A percentile compares a stretch with the other conserved stretches of the same genome.
phyloP scores from a whole-genome alignment of 2,113 vertebrate species.

The Peromyscus californicus region DNA sequence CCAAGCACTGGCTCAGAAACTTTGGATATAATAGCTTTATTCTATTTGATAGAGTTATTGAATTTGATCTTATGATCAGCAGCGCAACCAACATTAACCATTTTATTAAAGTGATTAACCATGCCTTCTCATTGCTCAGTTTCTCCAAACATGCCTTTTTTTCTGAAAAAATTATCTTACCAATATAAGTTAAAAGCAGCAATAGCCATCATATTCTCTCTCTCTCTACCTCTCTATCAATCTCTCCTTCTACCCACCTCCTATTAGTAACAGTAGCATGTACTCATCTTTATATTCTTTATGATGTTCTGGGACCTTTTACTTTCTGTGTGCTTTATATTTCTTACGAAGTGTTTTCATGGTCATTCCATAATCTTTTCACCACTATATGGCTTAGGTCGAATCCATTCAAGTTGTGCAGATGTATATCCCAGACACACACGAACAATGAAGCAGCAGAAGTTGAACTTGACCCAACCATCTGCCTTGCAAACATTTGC shows the following conservation, averaged over 20 bases:
- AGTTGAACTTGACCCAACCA: not conserved
- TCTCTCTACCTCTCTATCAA: not conserved
- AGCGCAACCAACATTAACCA: not conserved
- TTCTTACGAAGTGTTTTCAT: not conserved
- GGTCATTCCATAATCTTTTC: not conserved
- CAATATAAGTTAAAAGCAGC: conserved; percentile 41
- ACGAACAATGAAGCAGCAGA: not conserved
- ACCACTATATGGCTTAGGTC: not conserved
- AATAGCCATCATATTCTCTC: not conserved
- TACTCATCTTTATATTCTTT: not conserved
- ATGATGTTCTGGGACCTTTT: not conserved
- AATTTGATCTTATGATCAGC: conserved; percentile 50
- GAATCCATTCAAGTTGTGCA: not conserved
- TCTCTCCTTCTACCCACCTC: not conserved
- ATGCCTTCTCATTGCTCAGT: not conserved
- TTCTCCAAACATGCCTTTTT: not conserved
- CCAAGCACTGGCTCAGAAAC: conserved; percentile 52
- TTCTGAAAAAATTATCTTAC: not conserved
- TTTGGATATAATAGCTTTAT: conserved; percentile 54
- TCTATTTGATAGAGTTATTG: conserved; percentile 30
- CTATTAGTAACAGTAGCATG: not conserved
- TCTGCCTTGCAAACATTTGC: not conserved
- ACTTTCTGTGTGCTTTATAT: not conserved
- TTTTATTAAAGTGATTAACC: conserved; percentile 70
- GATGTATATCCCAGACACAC: not conserved